Base-by-base conservation (phyloP, 2,797 vertebrate species). In the Notoglanidium macrostoma region DNA sequence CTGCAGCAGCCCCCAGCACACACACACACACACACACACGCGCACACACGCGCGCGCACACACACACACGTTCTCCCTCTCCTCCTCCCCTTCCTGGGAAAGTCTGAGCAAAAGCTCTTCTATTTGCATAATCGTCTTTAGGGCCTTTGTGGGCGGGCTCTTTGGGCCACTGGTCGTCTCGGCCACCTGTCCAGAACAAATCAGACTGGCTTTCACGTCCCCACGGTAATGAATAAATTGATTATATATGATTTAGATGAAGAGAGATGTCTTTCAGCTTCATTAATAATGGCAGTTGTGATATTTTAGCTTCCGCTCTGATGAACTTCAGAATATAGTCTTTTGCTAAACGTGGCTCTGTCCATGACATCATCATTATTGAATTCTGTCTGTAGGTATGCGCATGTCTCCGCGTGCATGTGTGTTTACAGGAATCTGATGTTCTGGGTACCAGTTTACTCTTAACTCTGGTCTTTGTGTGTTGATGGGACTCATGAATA, bases 111-210 rank as follows among this genome's bases (percentile, higher is more conserved):
- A 94, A 93, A 91, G 87, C 87, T 92, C 91, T 68, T 2, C 35
- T 57, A 97, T 97, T 97, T 96, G 95, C 96, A 97, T 97, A 97
- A 97, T 90, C 85, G 83, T 90, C 88, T 90, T 95, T 96, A 93
- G 92, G 89, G 90, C 94, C 92, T 94, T 96, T 95, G 95, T 95
- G 95, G 96, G 95, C 63, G 93, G 94, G 94, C 88, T 94, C 72
- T 93, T 92, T 92, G 90, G 46, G 11, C 85, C 85, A 87, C 74
- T 87, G 89, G 90, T 92, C 93, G 92, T 93, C 92, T 88, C 81
- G 1, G 82, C 96, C 97, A 97, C 96, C 96, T 97, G 96, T 96
- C 96, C 95, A 95, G 92, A 95, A 96, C 95, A 96, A 96, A 96
- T 96, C 95, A 90, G 89, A 86, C 40, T 29, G 44, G 46, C 88